A percentile compares a stretch with the other conserved stretches of the same genome.
Conservation (phyloP, 2,888 invertebrate genomes). For the Drosophila birchii region DNA sequence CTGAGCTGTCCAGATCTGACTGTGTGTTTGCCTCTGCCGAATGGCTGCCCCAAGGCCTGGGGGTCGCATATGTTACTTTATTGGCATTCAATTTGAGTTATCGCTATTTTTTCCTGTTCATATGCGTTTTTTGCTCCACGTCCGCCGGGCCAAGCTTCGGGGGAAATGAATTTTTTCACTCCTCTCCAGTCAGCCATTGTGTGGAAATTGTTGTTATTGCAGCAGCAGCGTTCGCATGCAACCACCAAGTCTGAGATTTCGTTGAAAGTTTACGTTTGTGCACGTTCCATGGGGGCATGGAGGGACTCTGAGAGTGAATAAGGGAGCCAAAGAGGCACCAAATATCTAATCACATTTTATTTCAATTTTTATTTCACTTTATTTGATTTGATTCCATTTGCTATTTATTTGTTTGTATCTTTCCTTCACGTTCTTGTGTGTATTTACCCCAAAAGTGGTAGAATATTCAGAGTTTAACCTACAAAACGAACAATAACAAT, state of each 20-base stretch:
- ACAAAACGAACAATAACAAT: constrained; percentile 2
- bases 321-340: constrained; percentile 13
- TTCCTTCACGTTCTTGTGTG: constrained; percentile 18
- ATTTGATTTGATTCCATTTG: constrained; percentile 67
- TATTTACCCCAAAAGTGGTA: not conserved
- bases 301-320: not conserved
- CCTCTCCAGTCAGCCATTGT: constrained; percentile 54
- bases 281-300: constrained; percentile 18
- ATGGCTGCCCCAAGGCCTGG: constrained; percentile 40
- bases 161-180: constrained; percentile 73
- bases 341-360: constrained; percentile 72
- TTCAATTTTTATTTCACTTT: constrained; percentile 73
- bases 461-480: constrained; percentile 1
- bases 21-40: constrained; percentile 31
- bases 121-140: constrained; percentile 56
- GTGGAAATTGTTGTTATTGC: constrained; percentile 35
- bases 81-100: constrained; percentile 83
- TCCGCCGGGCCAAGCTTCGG: constrained; percentile 26
- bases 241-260: constrained; percentile 64
- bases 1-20: constrained; percentile 22
- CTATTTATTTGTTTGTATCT: constrained; percentile 54
- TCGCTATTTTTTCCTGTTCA: constrained; percentile 81
- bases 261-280: constrained; percentile 58
- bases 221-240: constrained; percentile 50
- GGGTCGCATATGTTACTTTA: constrained; percentile 81